Conservation (phyloP, 1,140 invertebrate genomes). For the Chelonus insularis region DNA sequence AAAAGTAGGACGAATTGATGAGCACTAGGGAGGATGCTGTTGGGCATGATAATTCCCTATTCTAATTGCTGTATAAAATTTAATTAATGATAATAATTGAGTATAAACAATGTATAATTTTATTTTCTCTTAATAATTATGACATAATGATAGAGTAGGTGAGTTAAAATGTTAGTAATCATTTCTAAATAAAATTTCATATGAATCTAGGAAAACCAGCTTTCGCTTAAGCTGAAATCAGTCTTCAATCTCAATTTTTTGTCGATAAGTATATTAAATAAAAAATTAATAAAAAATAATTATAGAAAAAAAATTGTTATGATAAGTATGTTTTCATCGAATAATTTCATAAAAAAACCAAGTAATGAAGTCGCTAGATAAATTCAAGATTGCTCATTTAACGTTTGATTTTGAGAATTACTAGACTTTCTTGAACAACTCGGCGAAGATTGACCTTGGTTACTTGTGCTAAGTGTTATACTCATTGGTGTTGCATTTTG, state of each 20-base stretch:
- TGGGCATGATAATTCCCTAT: too few relatives aligned
- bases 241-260: neutral
- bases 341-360: too few relatives aligned
- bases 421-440: too few relatives aligned
- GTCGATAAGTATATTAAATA: neutral
- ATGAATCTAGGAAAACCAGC: neutral
- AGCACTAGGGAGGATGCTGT: neutral
- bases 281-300: neutral
- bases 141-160: neutral
- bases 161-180: neutral
- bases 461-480: slow-evolving; percentile 51
- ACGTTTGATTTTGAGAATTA: too few relatives aligned
- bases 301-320: too few relatives aligned
- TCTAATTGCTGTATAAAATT: too few relatives aligned
- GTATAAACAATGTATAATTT: neutral
- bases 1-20: slow-evolving; percentile 20
- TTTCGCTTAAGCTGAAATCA: neutral
- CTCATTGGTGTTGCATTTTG: slow-evolving; percentile 57
- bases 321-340: too few relatives aligned
- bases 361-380: too few relatives aligned
- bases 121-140: neutral
- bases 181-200: neutral
- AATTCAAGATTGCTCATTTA: too few relatives aligned
- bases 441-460: slow-evolving; percentile 31
- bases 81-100: too few relatives aligned